Evolutionary conservation across 2,113 vertebrate species (phyloP).

Genomic region (Stictonetta naevosa): DNA sequence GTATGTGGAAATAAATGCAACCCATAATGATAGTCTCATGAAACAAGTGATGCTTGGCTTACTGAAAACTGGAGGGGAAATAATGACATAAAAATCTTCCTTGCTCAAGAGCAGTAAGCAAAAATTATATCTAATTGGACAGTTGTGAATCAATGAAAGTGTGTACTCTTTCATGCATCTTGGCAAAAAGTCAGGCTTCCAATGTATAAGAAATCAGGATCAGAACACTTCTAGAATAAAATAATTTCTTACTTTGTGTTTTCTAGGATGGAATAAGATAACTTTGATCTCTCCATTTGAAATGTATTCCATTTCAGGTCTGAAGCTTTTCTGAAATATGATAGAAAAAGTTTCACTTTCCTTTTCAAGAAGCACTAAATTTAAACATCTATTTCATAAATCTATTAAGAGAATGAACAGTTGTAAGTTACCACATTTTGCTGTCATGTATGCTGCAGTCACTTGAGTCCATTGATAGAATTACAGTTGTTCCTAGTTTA

Average conservation of each 20-base stretch:
- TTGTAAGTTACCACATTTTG: neutral
- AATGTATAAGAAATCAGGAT: neutral
- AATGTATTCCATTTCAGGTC: neutral
- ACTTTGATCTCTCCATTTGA: slow-evolving; percentile 43
- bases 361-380: slow-evolving; percentile 7
- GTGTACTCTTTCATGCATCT: neutral
- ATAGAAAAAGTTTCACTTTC: slow-evolving; percentile 8
- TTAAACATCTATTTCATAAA: slow-evolving; percentile 14
- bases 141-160: slow-evolving; percentile 44
- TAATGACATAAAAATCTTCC: slow-evolving; percentile 39
- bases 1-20: neutral
- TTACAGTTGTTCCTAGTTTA: neutral
- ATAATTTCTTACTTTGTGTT: neutral
- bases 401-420: slow-evolving; percentile 33
- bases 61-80: slow-evolving; percentile 46
- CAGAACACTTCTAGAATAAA: neutral
- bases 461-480: neutral
- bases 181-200: slow-evolving; percentile 25
- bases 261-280: neutral
- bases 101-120: slow-evolving; percentile 35
- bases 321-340: slow-evolving; percentile 18
- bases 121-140: slow-evolving; percentile 51
- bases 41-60: slow-evolving; percentile 37
- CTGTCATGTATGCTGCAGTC: neutral
- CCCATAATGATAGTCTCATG: neutral